Evolutionary conservation across 2,113 vertebrate species (phyloP).

Genomic region (Neomonachus schauinslandi): DNA sequence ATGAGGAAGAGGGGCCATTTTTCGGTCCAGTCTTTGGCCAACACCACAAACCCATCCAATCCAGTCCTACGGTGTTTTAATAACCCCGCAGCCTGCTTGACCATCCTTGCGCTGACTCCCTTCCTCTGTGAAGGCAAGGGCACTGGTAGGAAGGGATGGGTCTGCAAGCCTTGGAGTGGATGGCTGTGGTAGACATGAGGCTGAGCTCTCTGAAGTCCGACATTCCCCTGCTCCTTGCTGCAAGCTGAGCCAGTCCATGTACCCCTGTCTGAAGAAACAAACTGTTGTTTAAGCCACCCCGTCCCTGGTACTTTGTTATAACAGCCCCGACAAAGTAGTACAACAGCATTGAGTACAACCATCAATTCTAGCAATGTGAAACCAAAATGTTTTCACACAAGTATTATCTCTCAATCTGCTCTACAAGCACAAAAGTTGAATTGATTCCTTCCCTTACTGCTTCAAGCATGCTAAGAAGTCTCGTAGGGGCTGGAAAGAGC

Average conservation of each 20-base stretch:
- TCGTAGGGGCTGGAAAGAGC: neutral
- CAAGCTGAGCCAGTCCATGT: neutral
- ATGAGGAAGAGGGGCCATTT: neutral
- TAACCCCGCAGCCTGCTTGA: too few species aligned
- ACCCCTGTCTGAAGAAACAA: neutral
- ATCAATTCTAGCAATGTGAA: neutral
- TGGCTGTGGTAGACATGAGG: neutral
- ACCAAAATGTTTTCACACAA: neutral
- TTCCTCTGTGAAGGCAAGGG: too few species aligned
- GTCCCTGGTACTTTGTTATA: neutral
- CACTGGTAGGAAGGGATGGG: rapidly evolving
- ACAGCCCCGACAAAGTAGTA: neutral
- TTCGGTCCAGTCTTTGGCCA: neutral
- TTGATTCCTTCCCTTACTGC: neutral
- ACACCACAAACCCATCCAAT: neutral
- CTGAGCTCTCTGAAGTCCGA: neutral
- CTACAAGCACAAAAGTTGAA: neutral
- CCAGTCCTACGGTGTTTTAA: neutral
- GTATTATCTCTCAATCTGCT: neutral
- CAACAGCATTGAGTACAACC: rapidly evolving
- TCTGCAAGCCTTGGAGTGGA: neutral
- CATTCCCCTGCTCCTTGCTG: neutral
- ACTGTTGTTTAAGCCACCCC: neutral
- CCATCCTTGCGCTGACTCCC: rapidly evolving
- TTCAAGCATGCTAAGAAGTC: neutral